Conservation (phyloP, 1,140 invertebrate species). For the Tenebrio molitor region DNA sequence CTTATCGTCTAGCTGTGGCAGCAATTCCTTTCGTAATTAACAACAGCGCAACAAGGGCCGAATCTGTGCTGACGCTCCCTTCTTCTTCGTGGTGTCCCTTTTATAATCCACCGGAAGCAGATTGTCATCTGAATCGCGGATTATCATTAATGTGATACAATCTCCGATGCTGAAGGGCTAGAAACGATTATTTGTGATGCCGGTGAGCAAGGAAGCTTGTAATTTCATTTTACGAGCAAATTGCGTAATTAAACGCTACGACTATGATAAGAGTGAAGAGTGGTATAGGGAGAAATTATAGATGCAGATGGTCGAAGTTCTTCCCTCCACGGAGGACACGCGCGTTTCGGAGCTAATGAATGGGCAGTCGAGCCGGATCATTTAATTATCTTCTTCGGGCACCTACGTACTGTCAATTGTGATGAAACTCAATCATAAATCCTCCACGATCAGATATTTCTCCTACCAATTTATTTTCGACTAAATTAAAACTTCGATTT, state of each 20-base stretch:
- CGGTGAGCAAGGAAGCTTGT: slow-evolving; percentile 21
- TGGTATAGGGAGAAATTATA: slow-evolving; percentile 7
- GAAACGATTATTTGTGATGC: slow-evolving; percentile 13
- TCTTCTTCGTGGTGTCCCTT: neutral
- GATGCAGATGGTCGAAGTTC: no score
- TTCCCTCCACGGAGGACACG: no score
- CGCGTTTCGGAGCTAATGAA: no score
- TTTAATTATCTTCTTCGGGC: slow-evolving; percentile 12
- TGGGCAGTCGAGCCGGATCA: no score
- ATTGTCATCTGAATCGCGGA: slow-evolving; percentile 33
- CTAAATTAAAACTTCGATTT: slow-evolving; percentile 39
- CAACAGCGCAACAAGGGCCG: neutral
- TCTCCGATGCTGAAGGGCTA: slow-evolving; percentile 15
- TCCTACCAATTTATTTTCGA: slow-evolving; percentile 36
- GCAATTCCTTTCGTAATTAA: neutral
- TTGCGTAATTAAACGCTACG: slow-evolving; percentile 26
- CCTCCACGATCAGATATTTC: slow-evolving; percentile 6
- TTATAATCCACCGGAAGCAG: slow-evolving; percentile 16
- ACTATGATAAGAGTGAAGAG: neutral
- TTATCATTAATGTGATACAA: slow-evolving; percentile 41
- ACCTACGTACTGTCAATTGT: slow-evolving; percentile 28
- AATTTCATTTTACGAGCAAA: slow-evolving; percentile 34
- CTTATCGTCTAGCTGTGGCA: neutral
- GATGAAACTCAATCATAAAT: slow-evolving; percentile 31
- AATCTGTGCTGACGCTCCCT: neutral